A percentile compares a stretch with the other conserved stretches of the same genome.
These are phyloP conservation scores for Sipha flava DNA, from an alignment of 1,140 invertebrate species.

Conservation along the genomic window DNA sequence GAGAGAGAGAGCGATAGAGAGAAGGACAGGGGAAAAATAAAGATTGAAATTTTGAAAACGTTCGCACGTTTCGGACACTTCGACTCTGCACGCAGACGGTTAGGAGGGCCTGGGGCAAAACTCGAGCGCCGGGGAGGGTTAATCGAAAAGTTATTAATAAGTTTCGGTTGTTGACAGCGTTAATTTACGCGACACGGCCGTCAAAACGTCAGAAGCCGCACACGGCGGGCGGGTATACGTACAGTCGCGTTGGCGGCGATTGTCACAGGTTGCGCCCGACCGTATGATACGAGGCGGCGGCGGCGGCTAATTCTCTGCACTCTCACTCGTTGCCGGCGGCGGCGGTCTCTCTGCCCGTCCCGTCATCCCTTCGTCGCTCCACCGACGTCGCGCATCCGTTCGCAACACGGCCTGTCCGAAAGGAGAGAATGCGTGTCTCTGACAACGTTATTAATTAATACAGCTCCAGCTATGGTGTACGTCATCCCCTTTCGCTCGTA, in stretches of 20 bases:
- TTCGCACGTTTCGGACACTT: no score
- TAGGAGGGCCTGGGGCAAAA: no score
- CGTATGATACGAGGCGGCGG: conserved; percentile 24
- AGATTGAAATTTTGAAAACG: no score
- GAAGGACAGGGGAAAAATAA: no score
- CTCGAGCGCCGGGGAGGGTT: not conserved
- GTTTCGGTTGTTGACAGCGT: conserved; percentile 30
- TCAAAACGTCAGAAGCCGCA: conserved; percentile 25
- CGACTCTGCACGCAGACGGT: no score
- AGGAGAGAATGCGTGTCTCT: conserved; percentile 15
- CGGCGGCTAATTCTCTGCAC: not conserved
- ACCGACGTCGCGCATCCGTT: not conserved
- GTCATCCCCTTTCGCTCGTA: not conserved
- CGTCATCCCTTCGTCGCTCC: not conserved
- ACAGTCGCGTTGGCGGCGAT: not conserved
- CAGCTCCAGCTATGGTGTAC: not conserved
- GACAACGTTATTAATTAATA: conserved; percentile 32
- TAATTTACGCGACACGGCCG: conserved; percentile 26
- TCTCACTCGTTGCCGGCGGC: not conserved
- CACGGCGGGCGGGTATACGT: not conserved
- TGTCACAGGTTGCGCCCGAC: conserved; percentile 26
- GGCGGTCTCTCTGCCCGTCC: no score
- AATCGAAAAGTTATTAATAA: conserved; percentile 32
- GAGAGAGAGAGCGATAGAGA: no score
- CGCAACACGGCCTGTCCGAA: conserved; percentile 7